Evolutionary conservation across 2,113 vertebrate species (phyloP).

Genomic region (Coptodon rendalli): DNA sequence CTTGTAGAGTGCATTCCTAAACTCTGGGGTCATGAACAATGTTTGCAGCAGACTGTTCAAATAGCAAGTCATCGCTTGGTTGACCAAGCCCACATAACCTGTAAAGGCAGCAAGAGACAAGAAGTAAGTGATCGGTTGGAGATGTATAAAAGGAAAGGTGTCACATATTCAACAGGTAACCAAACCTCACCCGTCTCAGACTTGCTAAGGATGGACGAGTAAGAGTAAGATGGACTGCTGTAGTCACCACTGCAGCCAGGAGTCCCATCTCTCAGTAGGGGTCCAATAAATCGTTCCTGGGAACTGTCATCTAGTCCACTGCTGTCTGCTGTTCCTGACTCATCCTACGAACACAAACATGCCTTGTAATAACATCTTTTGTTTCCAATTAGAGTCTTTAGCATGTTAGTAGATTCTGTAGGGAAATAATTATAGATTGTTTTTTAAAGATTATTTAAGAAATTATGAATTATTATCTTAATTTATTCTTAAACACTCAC

Average conservation of each 20-base stretch:
- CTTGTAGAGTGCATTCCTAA: constrained; percentile 98
- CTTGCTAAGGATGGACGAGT: constrained; percentile 93
- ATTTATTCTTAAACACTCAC: constrained; percentile 65
- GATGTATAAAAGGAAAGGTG: not conserved
- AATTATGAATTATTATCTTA: not conserved
- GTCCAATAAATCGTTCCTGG: constrained; percentile 90
- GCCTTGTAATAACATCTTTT: not conserved
- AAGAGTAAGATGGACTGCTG: constrained; percentile 91
- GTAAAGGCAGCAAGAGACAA: constrained; percentile 25
- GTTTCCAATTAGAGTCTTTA: not conserved
- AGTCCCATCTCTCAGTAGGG: constrained; percentile 86
- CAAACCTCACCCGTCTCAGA: constrained; percentile 87
- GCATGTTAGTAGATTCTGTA: not conserved
- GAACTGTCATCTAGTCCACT: constrained; percentile 78
- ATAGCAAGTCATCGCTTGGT: constrained; percentile 99
- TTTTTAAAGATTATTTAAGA: not conserved
- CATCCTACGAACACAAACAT: constrained; percentile 73
- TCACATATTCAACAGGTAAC: not conserved
- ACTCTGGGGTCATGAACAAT: constrained; percentile 98
- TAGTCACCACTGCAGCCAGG: constrained; percentile 85
- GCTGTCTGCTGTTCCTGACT: constrained; percentile 78
- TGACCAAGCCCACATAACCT: constrained; percentile 98
- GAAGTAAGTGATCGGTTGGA: not conserved
- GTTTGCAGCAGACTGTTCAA: constrained; percentile 98
- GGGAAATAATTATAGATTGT: not conserved